These are phyloP conservation scores for Graphium colonna DNA, from an alignment of 2,888 invertebrate genomes.

Conservation along the genomic window DNA sequence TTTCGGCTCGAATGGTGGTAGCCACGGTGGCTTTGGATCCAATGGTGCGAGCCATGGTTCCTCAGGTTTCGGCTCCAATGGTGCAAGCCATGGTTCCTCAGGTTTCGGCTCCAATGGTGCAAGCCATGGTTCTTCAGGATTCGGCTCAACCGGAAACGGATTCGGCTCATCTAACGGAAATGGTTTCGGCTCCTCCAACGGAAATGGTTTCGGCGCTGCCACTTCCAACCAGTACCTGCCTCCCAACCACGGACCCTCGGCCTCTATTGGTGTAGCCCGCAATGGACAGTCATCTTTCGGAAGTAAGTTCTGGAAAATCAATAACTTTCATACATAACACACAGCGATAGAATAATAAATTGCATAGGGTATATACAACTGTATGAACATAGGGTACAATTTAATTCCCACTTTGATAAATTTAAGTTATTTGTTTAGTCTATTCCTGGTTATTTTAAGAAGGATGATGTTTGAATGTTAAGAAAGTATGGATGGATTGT, in stretches of 20 bases:
- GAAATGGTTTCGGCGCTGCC: slow-evolving; percentile 42
- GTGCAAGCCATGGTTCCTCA: slow-evolving; percentile 21
- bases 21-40: slow-evolving; percentile 25
- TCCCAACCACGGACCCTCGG: slow-evolving; percentile 52
- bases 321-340: no score
- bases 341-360: no score
- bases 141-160: slow-evolving; percentile 26
- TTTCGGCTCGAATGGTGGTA: slow-evolving; percentile 25
- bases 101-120: slow-evolving; percentile 29
- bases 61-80: slow-evolving; percentile 32
- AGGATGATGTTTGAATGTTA: not conserved
- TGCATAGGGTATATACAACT: no score
- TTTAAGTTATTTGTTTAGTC: no score
- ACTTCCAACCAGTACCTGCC: slow-evolving; percentile 67
- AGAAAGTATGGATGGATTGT: no score
- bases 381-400: no score
- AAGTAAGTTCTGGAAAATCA: no score
- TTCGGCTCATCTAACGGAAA: slow-evolving; percentile 26
- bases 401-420: no score
- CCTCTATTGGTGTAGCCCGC: slow-evolving; percentile 30
- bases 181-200: slow-evolving; percentile 27
- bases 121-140: slow-evolving; percentile 30
- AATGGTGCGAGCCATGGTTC: slow-evolving; percentile 32
- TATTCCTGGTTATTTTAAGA: no score
- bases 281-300: slow-evolving; percentile 28